Evolutionary conservation across 1,140 invertebrate genomes (phyloP).

Genomic region (Ectropis grisescens): DNA sequence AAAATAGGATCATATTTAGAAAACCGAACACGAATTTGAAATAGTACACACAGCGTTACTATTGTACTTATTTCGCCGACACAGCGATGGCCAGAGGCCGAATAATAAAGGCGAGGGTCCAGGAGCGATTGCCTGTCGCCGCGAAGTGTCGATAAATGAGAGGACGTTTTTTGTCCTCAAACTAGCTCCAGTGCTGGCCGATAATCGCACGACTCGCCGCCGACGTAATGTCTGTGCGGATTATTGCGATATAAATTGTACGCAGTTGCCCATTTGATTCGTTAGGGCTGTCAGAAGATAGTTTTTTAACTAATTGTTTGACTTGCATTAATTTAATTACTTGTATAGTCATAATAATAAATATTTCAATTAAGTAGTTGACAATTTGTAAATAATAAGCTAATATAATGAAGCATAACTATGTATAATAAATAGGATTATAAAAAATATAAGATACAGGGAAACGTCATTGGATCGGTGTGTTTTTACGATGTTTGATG

Average conservation of each 20-base stretch:
- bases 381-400: neutral
- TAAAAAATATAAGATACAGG: no score
- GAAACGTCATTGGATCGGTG: no score
- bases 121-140: no score
- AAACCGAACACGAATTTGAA: no score
- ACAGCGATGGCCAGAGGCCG: no score
- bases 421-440: no score
- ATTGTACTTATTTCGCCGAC: no score
- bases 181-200: conserved; percentile 40
- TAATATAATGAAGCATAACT: no score
- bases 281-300: conserved; percentile 30
- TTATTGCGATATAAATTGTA: conserved; percentile 69
- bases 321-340: neutral
- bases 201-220: conserved; percentile 43
- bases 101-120: no score
- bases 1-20: no score
- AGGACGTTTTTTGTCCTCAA: conserved; percentile 59
- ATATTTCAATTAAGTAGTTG: neutral
- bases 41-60: no score
- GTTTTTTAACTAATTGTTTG: neutral
- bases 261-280: conserved; percentile 55
- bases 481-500: no score
- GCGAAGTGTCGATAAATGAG: conserved; percentile 62
- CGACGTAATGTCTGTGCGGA: conserved; percentile 54
- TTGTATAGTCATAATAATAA: neutral